Evolutionary conservation across 2,888 invertebrate species (phyloP), one percentile per base, ranked within the genome.

Genomic region (Dione vanillae): DNA sequence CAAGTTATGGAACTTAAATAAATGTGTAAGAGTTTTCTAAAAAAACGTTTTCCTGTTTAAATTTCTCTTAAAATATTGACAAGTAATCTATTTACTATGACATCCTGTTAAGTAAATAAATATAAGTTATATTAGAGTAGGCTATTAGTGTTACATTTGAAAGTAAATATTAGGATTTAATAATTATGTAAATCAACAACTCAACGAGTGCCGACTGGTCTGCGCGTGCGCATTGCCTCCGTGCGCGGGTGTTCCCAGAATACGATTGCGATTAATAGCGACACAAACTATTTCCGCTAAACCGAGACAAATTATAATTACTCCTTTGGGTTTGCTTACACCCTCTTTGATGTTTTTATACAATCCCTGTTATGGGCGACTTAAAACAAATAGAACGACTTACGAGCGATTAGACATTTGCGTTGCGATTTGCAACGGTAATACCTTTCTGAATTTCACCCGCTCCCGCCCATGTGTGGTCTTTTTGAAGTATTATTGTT

Each of bases 301-400:
- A 90, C 86, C 92, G 92, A 82, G 85, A 91, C 92, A 83, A 93
- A 93, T 92, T 83, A 88, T 92, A 91, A 93, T 92, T 92, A 88
- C 92, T 89, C 87, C 92, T 90, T 87, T 87, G 87, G 86, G 85
- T 83, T 85, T 83, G 80, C 89, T 88, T 87, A 84, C 86, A 84
- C 88, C 90, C 92, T 85, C 92, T 92, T 92, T 92, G 92, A 92
- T 91, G 92, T 92, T 91, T 92, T 92, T 91, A 91, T 91, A 88
- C 86, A 83, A 89, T 85, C 86, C 86, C 86, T 83, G 91, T 89
- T 90, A 91, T 89, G 90, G 90, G 85, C 86, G 89, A 90, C 86
- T 92, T 92, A 91, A 92, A 93, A 93, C 93, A 93, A 93, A 92
- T 93, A 93, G 89, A 87, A 91, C 89, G 88, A 79, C 85, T 85